Conservation (phyloP, 1,140 invertebrate species). For the Dinoponera quadriceps region DNA sequence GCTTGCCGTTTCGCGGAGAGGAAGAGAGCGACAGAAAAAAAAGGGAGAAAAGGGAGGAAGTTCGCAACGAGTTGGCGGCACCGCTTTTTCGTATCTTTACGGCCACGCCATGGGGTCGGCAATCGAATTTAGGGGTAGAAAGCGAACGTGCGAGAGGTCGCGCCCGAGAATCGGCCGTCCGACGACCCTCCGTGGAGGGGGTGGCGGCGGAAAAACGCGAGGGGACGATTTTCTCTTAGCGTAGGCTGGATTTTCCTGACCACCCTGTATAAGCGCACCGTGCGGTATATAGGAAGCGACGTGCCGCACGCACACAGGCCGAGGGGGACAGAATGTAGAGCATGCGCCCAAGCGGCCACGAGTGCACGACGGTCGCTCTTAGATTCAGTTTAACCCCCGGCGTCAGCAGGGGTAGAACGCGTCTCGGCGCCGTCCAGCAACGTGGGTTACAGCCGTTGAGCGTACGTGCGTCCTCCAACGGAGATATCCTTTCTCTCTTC, state of each 20-base stretch:
- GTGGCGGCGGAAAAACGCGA: constrained; percentile 12
- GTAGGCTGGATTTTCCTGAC: constrained; percentile 66
- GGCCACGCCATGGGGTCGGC: constrained; percentile 31
- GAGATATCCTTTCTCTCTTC: constrained; percentile 36
- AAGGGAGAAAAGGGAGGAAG: constrained; percentile 22
- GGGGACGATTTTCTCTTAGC: constrained; percentile 42
- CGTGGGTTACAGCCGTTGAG: constrained; percentile 58
- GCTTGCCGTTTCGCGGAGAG: constrained; percentile 46
- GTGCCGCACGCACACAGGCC: constrained; percentile 56
- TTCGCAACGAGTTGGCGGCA: constrained; percentile 37
- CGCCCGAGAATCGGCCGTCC: constrained; percentile 19
- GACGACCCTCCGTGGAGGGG: background rate
- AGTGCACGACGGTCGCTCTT: constrained; percentile 66
- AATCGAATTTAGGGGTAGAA: constrained; percentile 59
- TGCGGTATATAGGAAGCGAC: constrained; percentile 1
- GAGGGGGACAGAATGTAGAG: constrained; percentile 65
- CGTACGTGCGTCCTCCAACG: constrained; percentile 16
- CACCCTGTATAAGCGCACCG: constrained; percentile 65
- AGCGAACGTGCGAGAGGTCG: constrained; percentile 36
- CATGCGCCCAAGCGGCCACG: constrained; percentile 73
- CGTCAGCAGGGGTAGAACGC: constrained; percentile 79
- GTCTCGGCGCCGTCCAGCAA: constrained; percentile 71
- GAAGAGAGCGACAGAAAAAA: background rate
- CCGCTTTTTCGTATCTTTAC: constrained; percentile 46
- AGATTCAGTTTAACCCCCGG: constrained; percentile 79